phyloP scores from a whole-genome alignment of 1,140 invertebrate species.

The Psix sp. region DNA sequence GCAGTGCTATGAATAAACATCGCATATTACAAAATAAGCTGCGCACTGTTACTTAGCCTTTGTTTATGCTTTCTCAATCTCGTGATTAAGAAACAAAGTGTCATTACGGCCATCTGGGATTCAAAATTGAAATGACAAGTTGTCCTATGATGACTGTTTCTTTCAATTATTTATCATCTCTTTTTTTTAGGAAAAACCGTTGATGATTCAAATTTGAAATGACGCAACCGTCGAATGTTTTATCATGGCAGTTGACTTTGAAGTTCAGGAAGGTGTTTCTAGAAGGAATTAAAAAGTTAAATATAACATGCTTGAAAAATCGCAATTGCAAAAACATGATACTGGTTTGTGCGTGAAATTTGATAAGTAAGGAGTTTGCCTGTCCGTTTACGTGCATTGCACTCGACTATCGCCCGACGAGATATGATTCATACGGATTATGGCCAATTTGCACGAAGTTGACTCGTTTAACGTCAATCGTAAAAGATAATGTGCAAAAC shows the following conservation, averaged over 20 bases:
- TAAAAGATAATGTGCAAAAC: conserved; percentile 18
- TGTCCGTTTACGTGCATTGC: conserved; percentile 19
- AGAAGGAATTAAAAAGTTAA: not conserved
- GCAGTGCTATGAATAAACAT: conserved; percentile 31
- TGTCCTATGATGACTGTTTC: too few relatives aligned
- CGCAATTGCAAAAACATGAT: conserved; percentile 6
- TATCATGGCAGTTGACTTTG: too few relatives aligned
- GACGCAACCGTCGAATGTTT: too few relatives aligned
- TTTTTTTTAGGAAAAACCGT: too few relatives aligned
- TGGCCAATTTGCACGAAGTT: conserved; percentile 6
- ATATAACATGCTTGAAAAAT: conserved; percentile 7
- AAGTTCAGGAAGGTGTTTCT: too few relatives aligned
- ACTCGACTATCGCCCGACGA: conserved; percentile 2
- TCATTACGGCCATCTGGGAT: conserved; percentile 5
- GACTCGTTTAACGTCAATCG: conserved; percentile 14
- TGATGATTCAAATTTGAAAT: too few relatives aligned
- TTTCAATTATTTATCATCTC: too few relatives aligned
- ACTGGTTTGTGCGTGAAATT: conserved; percentile 35
- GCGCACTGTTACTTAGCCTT: conserved; percentile 24
- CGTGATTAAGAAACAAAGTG: conserved; percentile 16
- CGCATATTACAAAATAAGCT: conserved; percentile 24
- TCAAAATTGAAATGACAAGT: not conserved
- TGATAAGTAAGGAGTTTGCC: conserved; percentile 27
- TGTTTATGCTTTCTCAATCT: conserved; percentile 10
- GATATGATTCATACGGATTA: conserved; percentile 43